Percentiles rank a stretch among this genome's conserved stretches.
These are phyloP conservation scores for Gallirallus australis DNA, from an alignment of 2,797 vertebrate genomes.

Conservation along the genomic window DNA sequence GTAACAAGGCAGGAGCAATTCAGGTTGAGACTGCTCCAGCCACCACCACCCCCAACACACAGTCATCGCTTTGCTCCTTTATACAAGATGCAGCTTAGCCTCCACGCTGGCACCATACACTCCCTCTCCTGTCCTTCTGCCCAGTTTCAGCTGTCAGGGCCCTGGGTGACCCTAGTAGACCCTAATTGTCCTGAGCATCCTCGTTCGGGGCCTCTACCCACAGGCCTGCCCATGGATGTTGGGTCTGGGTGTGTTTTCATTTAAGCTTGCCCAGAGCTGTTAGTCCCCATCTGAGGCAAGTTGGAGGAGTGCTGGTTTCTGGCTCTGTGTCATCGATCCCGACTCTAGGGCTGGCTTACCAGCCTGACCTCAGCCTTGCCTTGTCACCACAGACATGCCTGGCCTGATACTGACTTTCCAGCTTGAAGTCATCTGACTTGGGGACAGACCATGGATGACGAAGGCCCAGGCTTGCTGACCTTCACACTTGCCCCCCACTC, in stretches of 20 bases:
- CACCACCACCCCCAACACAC: neutral
- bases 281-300: rapidly evolving
- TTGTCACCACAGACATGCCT: neutral
- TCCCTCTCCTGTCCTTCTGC: neutral
- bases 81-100: neutral
- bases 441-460: neutral
- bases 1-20: neutral
- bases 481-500: neutral
- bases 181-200: neutral
- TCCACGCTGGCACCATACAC: too few species aligned
- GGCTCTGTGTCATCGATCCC: neutral
- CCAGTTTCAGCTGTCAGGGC: neutral
- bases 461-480: neutral
- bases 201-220: neutral
- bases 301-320: neutral
- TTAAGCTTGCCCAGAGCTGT: neutral
- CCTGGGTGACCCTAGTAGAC: neutral
- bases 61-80: neutral
- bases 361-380: neutral
- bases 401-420: neutral
- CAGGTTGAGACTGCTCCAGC: neutral
- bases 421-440: neutral
- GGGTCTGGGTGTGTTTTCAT: neutral
- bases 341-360: neutral
- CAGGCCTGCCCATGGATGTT: neutral